Base-by-base conservation (phyloP, 1,140 invertebrate species). In the Pseudomyrmex flavicornis region DNA sequence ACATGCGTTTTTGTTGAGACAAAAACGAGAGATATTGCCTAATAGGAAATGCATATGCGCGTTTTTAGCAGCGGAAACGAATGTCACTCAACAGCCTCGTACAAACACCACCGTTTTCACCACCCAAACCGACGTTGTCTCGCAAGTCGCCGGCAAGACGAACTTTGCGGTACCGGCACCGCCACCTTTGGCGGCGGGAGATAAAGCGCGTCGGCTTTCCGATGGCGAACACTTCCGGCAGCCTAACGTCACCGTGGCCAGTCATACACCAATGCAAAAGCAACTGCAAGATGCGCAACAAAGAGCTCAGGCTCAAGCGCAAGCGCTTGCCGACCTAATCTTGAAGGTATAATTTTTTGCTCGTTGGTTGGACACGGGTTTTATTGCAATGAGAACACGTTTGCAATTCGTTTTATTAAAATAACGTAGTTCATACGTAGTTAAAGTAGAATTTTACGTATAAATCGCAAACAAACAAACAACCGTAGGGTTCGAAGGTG, bases 191-290 rank as follows among this genome's bases (percentile, higher is more conserved):
- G 91, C 95, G 2, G 86, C 91, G 10, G 89, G 85, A 20, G 96
- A 96, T 70, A 96, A 96, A 91, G 91, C 94, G 15, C 93, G 96
- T 44, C 94, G 96, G 86, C 95, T 96, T 90, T 96, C 96, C 52
- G 96, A 96, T 85, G 95, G 95, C 52, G 96, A 96, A 87, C 95
- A 96, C 75, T 96, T 96, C 90, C 94, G 95, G 52, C 94, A 95
- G 83, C 95, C 95, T 0, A 95, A 95, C 46, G 92, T 95, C 58
- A 95, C 95, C n/a, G 92, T 94, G 17, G 87, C 91, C 9, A 91
- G 90, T 8, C 93, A 93, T 46, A 85, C 92, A 9, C 91, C 90
- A 46, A 92, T 94, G n/a, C 93, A 94, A 50, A 93, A 95, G 85
- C 93, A 95, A 59, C 92, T 95, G 10, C 95, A 95, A 70, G 95